A percentile compares a stretch with the other conserved stretches of the same genome.
phyloP scores from a whole-genome alignment of 2,888 invertebrate genomes.

The Melipona beecheii region DNA sequence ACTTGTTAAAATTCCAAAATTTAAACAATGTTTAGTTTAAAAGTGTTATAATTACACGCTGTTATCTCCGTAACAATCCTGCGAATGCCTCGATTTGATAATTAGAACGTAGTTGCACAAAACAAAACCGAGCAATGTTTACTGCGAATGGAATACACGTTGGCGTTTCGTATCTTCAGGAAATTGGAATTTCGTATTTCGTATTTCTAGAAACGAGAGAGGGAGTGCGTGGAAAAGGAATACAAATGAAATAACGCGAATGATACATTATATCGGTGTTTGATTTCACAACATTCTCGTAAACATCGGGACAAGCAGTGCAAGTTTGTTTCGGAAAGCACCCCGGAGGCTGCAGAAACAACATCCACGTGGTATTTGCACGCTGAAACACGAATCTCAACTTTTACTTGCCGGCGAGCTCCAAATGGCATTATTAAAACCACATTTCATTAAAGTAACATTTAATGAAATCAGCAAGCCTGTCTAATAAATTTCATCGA shows the following conservation, averaged over 20 bases:
- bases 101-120: no score
- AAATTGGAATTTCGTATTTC: neutral
- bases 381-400: neutral
- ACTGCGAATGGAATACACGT: no score
- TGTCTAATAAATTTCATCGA: neutral
- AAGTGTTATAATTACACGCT: neutral
- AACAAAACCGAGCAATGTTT: neutral
- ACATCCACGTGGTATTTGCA: neutral
- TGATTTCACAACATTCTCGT: constrained; percentile 26
- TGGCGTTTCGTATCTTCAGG: neutral
- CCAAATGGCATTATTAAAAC: neutral
- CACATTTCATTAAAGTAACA: neutral
- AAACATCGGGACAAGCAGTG: constrained; percentile 10
- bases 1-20: neutral
- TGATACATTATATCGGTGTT: constrained; percentile 10
- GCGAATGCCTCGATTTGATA: neutral
- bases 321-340: neutral
- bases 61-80: no score
- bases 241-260: constrained; percentile 6
- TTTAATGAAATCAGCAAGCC: neutral
- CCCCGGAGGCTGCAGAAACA: constrained; percentile 1
- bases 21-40: neutral
- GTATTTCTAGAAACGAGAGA: neutral
- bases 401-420: constrained; percentile 1
- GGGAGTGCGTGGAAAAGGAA: neutral